Evolutionary conservation across 2,888 invertebrate species (phyloP).

Genomic region (Endotricha flammealis): DNA sequence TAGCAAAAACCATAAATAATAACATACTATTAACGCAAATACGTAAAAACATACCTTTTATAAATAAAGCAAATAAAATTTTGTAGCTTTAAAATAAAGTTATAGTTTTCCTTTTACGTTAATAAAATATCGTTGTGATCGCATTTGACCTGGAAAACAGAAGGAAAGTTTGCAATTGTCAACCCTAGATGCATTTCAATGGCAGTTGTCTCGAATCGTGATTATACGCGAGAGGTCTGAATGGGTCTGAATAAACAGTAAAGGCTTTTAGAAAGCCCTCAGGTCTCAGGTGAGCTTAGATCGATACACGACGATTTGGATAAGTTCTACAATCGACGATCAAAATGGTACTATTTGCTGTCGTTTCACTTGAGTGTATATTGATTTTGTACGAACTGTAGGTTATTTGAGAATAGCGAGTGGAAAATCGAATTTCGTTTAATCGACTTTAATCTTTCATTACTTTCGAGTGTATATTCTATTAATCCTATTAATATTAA

Average conservation of each 20-base stretch:
- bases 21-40: too few relatives aligned
- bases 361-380: slow-evolving; percentile 1
- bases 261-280: slow-evolving; percentile 39
- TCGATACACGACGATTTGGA: slow-evolving; percentile 19
- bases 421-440: too few relatives aligned
- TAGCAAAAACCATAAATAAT: too few relatives aligned
- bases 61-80: too few relatives aligned
- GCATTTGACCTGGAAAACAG: slow-evolving; percentile 12
- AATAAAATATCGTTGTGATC: slow-evolving; percentile 6
- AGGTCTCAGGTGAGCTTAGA: slow-evolving; percentile 26
- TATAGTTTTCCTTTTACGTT: too few relatives aligned
- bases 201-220: slow-evolving; percentile 37
- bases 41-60: too few relatives aligned
- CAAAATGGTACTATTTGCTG: slow-evolving; percentile 11
- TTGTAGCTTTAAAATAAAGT: too few relatives aligned
- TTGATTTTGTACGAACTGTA: neutral
- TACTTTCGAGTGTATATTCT: too few relatives aligned
- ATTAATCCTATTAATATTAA: too few relatives aligned
- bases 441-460: too few relatives aligned
- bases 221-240: slow-evolving; percentile 39
- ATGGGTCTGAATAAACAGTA: slow-evolving; percentile 45
- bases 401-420: neutral
- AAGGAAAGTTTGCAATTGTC: slow-evolving; percentile 23
- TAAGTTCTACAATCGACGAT: slow-evolving; percentile 5
- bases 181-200: slow-evolving; percentile 37